A percentile compares a stretch with the other conserved stretches of the same genome.
These are phyloP conservation scores for Sternarchorhynchus goeldii DNA, from an alignment of 2,797 vertebrate genomes.

Conservation along the genomic window DNA sequence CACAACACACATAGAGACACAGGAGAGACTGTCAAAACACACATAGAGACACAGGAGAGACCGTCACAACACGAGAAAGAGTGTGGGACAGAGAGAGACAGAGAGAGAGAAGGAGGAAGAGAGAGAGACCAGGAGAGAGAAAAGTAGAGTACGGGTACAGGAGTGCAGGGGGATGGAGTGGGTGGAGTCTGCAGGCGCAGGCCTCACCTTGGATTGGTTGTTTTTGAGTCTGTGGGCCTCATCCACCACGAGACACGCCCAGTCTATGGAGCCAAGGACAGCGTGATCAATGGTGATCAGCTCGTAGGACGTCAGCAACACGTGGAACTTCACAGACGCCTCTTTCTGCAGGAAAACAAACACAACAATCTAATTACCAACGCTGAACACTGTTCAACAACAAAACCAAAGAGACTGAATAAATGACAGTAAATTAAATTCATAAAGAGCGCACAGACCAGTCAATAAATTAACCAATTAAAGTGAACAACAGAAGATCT, in stretches of 20 bases:
- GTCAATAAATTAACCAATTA: background rate
- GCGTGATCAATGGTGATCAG: constrained; percentile 98
- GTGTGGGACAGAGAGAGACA: background rate
- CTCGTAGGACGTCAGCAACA: constrained; percentile 94
- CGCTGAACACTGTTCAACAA: background rate
- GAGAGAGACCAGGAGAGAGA: too few species aligned
- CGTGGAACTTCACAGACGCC: constrained; percentile 94
- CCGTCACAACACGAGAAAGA: background rate
- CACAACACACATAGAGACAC: too few species aligned
- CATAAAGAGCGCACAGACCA: too few species aligned
- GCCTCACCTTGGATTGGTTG: constrained; percentile 93
- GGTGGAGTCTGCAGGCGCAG: background rate
- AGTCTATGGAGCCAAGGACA: constrained; percentile 94
- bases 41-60: too few species aligned
- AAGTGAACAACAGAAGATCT: background rate
- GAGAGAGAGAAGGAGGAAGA: background rate
- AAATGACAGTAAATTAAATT: too few species aligned
- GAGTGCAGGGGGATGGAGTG: background rate
- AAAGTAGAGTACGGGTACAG: too few species aligned
- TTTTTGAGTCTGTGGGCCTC: constrained; percentile 98
- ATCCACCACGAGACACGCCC: constrained; percentile 97
- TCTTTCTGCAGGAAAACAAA: constrained; percentile 84
- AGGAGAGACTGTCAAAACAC: too few species aligned
- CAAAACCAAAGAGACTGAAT: background rate
- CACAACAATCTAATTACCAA: background rate